These are phyloP conservation scores for Etheostoma perlongum DNA, from an alignment of 2,797 vertebrate genomes.

Conservation along the genomic window DNA sequence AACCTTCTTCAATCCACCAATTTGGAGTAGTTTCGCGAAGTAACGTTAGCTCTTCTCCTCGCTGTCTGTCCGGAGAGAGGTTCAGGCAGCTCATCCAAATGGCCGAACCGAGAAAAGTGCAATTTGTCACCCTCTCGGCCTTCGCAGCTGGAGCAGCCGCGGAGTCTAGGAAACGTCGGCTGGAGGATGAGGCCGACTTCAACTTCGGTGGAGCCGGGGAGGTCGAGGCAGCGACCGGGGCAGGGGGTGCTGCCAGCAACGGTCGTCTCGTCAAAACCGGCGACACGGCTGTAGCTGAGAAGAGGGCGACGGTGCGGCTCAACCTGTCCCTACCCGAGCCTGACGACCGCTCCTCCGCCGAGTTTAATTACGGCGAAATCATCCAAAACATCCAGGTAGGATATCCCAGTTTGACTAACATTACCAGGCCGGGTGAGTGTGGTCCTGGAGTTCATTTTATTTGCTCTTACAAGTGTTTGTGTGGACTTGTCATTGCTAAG, in stretches of 20 bases:
- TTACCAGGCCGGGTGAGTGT: conserved; percentile 40
- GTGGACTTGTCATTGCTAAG: conserved; percentile 71
- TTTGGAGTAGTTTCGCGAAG: conserved; percentile 87
- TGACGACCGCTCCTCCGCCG: conserved; percentile 92
- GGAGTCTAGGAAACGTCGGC: conserved; percentile 89
- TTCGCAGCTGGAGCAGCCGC: conserved; percentile 83
- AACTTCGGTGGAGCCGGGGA: conserved; percentile 80
- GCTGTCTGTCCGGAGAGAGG: conserved; percentile 83
- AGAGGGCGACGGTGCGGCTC: conserved; percentile 90
- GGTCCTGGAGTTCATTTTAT: conserved; percentile 59
- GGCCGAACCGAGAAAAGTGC: conserved; percentile 97
- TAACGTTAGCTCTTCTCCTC: conserved; percentile 81
- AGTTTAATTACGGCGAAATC: conserved; percentile 97
- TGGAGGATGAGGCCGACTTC: conserved; percentile 87
- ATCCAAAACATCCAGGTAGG: conserved; percentile 85
- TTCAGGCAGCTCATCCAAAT: conserved; percentile 87
- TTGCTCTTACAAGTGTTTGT: conserved; percentile 60
- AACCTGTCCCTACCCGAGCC: conserved; percentile 93
- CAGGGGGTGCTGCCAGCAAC: conserved; percentile 77
- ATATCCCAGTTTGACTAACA: conserved; percentile 1
- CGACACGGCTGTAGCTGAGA: conserved; percentile 81
- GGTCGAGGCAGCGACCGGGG: conserved; percentile 84
- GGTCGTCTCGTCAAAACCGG: conserved; percentile 75
- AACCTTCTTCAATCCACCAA: conserved; percentile 71
- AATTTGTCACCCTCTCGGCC: conserved; percentile 94